Evolutionary conservation across 92 coral and sea anemone species (phyloP).

Genomic region (Pocillopora grandis): DNA sequence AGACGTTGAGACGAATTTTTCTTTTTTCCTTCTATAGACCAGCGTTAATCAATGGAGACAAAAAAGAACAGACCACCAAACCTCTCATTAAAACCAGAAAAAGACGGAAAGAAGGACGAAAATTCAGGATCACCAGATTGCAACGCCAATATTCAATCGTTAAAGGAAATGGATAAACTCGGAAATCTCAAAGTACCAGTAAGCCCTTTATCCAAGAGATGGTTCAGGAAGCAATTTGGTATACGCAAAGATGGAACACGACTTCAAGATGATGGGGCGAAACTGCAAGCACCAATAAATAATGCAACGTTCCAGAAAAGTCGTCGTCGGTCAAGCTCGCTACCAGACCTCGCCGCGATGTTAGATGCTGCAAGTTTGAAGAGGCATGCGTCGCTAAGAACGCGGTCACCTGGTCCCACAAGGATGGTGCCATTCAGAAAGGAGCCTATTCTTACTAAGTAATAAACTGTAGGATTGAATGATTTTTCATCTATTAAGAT

Average conservation of each 20-base stretch:
- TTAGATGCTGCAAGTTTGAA: conserved; percentile 54
- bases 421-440: conserved; percentile 13
- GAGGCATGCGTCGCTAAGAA: conserved; percentile 13
- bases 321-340: conserved; percentile 61
- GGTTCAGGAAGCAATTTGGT: conserved; percentile 72
- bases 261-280: background rate
- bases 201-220: conserved; percentile 52
- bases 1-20: background rate
- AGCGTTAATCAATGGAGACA: background rate
- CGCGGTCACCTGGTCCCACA: conserved; percentile 17
- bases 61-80: conserved; percentile 18
- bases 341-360: conserved; percentile 72
- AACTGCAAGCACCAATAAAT: background rate
- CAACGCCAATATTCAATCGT: background rate
- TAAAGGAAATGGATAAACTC: conserved; percentile 21
- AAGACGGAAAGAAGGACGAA: background rate
- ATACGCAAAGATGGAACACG: conserved; percentile 31
- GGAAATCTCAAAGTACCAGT: conserved; percentile 10
- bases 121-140: background rate
- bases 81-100: conserved; percentile 1
- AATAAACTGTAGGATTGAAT: background rate
- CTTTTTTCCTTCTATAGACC: background rate
- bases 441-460: conserved; percentile 13
- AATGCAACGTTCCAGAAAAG: conserved; percentile 4
- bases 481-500: background rate